Evolutionary conservation across 2,888 invertebrate species (phyloP).

Genomic region (Palloptera scutellata): DNA sequence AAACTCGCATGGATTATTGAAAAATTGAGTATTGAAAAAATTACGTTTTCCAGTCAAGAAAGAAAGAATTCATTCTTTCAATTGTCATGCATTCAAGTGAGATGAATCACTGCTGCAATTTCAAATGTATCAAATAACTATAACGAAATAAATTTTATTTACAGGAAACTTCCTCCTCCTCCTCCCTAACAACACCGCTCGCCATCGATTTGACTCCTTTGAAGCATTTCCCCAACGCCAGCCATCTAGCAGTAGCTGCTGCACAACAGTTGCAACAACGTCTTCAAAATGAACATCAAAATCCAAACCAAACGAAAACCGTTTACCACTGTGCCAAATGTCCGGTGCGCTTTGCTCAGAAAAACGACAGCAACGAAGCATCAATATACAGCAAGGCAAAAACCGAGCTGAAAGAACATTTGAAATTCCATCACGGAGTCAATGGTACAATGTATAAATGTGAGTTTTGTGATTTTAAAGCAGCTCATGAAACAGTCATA

Average conservation of each 20-base stretch:
- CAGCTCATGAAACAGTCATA: constrained; percentile 74
- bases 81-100: no score
- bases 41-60: no score
- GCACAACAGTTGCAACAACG: constrained; percentile 44
- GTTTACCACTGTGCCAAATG: constrained; percentile 82
- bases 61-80: no score
- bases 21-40: no score
- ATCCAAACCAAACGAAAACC: constrained; percentile 56
- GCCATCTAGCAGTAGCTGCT: constrained; percentile 26
- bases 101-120: no score
- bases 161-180: constrained; percentile 32
- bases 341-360: constrained; percentile 76
- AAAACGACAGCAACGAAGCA: constrained; percentile 39
- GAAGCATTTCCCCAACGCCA: constrained; percentile 27
- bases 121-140: neutral
- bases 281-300: constrained; percentile 50
- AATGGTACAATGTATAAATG: constrained; percentile 69
- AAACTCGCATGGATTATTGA: no score
- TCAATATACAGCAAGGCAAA: constrained; percentile 66
- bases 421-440: constrained; percentile 61
- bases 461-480: constrained; percentile 79
- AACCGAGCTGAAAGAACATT: constrained; percentile 77
- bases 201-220: constrained; percentile 54
- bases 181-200: constrained; percentile 39
- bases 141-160: neutral